A percentile compares a stretch with the other conserved stretches of the same genome.
These are phyloP conservation scores for Heliconius ethilla DNA, from an alignment of 2,888 invertebrate species.

Conservation along the genomic window DNA sequence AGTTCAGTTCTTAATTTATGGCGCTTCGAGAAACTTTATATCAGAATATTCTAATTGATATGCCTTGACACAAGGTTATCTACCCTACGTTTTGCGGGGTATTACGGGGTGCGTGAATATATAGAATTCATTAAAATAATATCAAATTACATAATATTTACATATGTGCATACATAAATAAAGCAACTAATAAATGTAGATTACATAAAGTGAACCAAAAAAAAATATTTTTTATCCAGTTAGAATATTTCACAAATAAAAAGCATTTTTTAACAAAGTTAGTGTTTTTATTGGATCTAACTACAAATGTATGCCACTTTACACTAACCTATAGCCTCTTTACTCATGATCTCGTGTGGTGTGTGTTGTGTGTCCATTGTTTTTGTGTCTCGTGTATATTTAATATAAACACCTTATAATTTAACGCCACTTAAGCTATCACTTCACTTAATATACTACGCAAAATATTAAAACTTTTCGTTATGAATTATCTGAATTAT, in stretches of 20 bases:
- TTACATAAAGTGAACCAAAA: too few species aligned
- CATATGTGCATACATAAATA: background rate
- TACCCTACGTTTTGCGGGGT: background rate
- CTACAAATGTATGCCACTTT: slow-evolving; percentile 19
- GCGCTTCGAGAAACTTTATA: background rate
- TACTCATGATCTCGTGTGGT: slow-evolving; percentile 66
- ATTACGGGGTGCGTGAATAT: background rate
- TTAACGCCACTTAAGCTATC: slow-evolving; percentile 5
- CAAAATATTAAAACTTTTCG: background rate
- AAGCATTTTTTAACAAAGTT: background rate
- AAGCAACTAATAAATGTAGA: slow-evolving; percentile 1
- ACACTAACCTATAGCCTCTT: slow-evolving; percentile 77
- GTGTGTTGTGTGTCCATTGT: slow-evolving; percentile 68
- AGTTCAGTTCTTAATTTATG: too few species aligned
- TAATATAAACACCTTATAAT: slow-evolving; percentile 36
- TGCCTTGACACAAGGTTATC: background rate
- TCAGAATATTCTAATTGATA: background rate
- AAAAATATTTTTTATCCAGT: background rate
- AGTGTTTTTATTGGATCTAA: background rate
- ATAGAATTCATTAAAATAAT: background rate
- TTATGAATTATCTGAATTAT: too few species aligned
- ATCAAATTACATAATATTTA: too few species aligned
- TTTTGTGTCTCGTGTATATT: slow-evolving; percentile 49
- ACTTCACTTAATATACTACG: slow-evolving; percentile 1
- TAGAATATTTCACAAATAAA: background rate